Percentiles rank a stretch among this genome's conserved stretches.
Conservation (phyloP, 2,113 vertebrate genomes). For the Pogonocichla stellata region DNA sequence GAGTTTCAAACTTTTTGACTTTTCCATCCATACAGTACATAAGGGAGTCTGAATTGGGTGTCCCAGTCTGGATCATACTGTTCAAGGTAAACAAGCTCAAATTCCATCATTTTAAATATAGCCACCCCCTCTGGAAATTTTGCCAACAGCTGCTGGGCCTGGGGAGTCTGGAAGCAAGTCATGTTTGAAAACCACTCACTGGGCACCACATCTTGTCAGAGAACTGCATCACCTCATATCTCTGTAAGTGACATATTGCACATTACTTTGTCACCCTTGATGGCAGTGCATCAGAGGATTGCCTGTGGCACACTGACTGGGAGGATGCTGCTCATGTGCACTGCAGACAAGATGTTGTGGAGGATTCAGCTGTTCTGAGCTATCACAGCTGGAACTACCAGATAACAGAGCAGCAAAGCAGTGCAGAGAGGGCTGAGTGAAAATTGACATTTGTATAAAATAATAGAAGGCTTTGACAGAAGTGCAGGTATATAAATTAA, state of each 20-base stretch:
- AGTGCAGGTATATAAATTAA: not conserved
- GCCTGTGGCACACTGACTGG: not conserved
- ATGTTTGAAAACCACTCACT: not conserved
- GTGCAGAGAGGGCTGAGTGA: not conserved
- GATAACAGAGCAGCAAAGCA: not conserved
- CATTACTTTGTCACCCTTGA: not conserved
- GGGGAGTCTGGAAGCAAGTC: not conserved
- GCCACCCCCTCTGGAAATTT: not conserved
- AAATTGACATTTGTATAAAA: not conserved
- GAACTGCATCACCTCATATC: not conserved
- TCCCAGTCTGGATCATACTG: not conserved
- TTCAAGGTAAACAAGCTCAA: not conserved
- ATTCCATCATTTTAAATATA: not conserved
- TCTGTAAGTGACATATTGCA: not conserved
- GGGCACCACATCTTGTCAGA: not conserved
- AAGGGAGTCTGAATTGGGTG: not conserved
- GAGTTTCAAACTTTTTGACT: not conserved
- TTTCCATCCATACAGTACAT: not conserved
- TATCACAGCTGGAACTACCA: slow-evolving; percentile 3
- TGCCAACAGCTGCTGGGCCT: not conserved
- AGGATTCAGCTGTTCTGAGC: not conserved
- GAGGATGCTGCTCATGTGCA: not conserved
- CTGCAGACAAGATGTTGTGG: not conserved
- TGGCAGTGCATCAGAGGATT: not conserved
- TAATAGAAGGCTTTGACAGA: not conserved